phyloP scores from a whole-genome alignment of 2,888 invertebrate species.

The Mythimna impura region DNA sequence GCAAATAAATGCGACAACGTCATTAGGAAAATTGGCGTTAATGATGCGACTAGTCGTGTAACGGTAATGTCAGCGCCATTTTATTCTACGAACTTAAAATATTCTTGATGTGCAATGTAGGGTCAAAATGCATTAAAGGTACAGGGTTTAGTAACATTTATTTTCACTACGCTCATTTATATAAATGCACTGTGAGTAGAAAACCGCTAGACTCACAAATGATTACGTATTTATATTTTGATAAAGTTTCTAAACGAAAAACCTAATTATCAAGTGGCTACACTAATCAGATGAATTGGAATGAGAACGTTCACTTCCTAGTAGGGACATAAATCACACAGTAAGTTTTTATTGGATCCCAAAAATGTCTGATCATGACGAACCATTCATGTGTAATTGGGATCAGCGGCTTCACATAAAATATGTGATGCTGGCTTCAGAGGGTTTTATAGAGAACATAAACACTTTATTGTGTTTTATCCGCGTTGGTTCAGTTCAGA shows the following conservation, averaged over 20 bases:
- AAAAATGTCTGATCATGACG: constrained; percentile 88
- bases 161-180: not conserved
- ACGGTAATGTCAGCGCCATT: constrained; percentile 33
- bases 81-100: constrained; percentile 3
- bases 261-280: constrained; percentile 78
- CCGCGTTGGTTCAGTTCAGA: constrained; percentile 75
- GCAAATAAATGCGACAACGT: constrained; percentile 60
- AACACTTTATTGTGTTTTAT: constrained; percentile 88
- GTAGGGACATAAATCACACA: constrained; percentile 83
- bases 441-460: constrained; percentile 88
- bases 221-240: not conserved
- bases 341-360: constrained; percentile 84
- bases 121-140: not conserved
- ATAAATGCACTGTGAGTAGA: not conserved
- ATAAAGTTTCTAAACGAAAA: constrained; percentile 67
- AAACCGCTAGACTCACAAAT: not conserved
- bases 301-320: constrained; percentile 77
- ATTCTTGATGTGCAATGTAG: not conserved
- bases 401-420: constrained; percentile 86
- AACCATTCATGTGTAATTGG: constrained; percentile 89
- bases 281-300: constrained; percentile 80
- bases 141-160: not conserved
- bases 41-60: constrained; percentile 43
- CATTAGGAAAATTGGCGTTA: constrained; percentile 52
- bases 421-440: constrained; percentile 85